Percentiles rank a stretch among this genome's conserved stretches.
These are phyloP conservation scores for Drosophila picticornis DNA, from an alignment of 2,888 invertebrate species.

Conservation along the genomic window DNA sequence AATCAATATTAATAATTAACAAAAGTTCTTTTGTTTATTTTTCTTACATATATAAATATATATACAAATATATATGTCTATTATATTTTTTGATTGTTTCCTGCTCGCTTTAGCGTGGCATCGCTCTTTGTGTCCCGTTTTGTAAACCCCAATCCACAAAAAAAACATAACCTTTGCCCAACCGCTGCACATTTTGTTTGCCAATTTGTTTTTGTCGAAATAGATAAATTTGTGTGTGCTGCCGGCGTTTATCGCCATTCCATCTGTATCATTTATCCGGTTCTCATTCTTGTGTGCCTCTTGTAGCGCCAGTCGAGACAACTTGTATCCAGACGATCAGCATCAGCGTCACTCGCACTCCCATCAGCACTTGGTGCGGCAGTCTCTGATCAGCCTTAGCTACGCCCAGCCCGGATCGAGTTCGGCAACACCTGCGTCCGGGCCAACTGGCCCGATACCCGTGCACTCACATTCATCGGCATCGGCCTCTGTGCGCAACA, in stretches of 20 bases:
- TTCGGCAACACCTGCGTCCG: conserved; percentile 33
- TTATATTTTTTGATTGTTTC: conserved; percentile 55
- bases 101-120: conserved; percentile 78
- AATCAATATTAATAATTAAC: conserved; percentile 79
- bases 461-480: conserved; percentile 51
- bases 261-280: conserved; percentile 40
- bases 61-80: neutral
- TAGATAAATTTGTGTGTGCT: conserved; percentile 70
- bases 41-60: conserved; percentile 10
- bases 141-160: neutral
- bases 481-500: conserved; percentile 49
- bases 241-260: conserved; percentile 55
- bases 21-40: conserved; percentile 70
- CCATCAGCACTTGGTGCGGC: conserved; percentile 84
- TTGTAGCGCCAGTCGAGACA: conserved; percentile 84
- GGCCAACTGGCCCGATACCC: conserved; percentile 51
- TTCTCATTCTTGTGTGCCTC: conserved; percentile 71
- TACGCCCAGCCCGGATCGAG: conserved; percentile 78
- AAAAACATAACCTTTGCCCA: conserved; percentile 1
- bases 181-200: conserved; percentile 29
- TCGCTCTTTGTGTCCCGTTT: conserved; percentile 20
- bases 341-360: conserved; percentile 81
- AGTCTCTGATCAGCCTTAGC: conserved; percentile 85
- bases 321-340: conserved; percentile 82
- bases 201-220: conserved; percentile 33